Evolutionary conservation across 2,888 invertebrate genomes (phyloP).

Genomic region (Cataglyphis livida): DNA sequence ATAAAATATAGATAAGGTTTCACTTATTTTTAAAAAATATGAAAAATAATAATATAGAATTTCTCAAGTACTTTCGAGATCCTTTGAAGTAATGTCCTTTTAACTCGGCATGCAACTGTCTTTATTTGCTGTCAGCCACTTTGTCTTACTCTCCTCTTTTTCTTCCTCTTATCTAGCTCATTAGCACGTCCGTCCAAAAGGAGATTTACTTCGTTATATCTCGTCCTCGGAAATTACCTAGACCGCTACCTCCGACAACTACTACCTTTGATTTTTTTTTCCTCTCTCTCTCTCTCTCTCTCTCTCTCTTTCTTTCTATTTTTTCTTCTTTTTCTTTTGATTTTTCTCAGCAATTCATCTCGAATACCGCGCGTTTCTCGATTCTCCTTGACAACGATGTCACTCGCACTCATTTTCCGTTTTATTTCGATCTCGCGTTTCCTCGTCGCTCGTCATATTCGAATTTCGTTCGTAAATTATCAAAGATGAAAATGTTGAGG

Average conservation of each 20-base stretch:
- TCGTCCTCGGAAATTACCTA: constrained; percentile 40
- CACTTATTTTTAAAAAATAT: background rate
- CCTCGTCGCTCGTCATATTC: background rate
- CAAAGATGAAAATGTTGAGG: background rate
- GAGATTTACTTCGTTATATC: constrained; percentile 44
- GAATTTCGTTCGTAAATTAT: background rate
- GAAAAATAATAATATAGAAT: background rate
- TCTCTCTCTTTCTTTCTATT: background rate
- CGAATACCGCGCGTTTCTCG: constrained; percentile 5
- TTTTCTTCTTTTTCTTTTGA: background rate
- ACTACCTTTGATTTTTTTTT: background rate
- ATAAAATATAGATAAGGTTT: background rate
- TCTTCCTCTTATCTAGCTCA: constrained; percentile 28
- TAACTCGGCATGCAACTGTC: constrained; percentile 13
- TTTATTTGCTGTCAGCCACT: background rate
- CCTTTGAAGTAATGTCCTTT: constrained; percentile 38
- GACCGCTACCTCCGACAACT: background rate
- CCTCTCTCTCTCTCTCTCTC: background rate
- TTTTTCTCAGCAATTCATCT: constrained; percentile 14
- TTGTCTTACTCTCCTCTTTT: background rate
- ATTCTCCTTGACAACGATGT: constrained; percentile 1
- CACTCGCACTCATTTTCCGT: constrained; percentile 12
- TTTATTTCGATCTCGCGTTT: constrained; percentile 1
- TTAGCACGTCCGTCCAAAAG: constrained; percentile 38
- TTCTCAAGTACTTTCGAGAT: background rate